Evolutionary conservation across 1,140 invertebrate species (phyloP), one percentile per base, ranked within the genome.

Genomic region (Bombus affinis): DNA sequence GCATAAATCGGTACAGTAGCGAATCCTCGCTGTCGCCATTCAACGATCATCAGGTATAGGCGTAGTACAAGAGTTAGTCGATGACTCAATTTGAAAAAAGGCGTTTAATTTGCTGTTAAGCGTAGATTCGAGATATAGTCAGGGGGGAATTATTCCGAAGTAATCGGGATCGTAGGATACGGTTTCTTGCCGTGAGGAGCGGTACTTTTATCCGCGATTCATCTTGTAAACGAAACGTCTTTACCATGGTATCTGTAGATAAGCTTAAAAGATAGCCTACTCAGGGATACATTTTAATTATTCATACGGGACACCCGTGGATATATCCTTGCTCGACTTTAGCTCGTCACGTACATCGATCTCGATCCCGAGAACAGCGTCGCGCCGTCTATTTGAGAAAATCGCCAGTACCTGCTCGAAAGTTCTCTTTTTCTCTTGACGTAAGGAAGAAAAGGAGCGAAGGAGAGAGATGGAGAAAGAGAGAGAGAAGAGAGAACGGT

Each of bases 241-340:
- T 83, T 83, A 83, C 65, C 82, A 22, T 18, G 22, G n/a, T 53
- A 79, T 73, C 76, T 37, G 28, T 22, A 39, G 83, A 85, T 85
- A 80, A 80, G 77, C 42, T 72, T 85, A 80, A 73, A 79, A 72
- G 83, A 85, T 80, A 80, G 76, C 77, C 76, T 73, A 62, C 83
- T 44, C 66, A 57, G 18, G 83, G 81, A 78, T 73, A 62, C 83
- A 35, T 85, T 85, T 85, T 85, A 85, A 85, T 85, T 85, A 85
- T 85, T 85, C 83, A 85, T 85, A 80, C 77, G 53, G 68, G 77
- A 80, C 83, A 85, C 66, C 68, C 83, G 77, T 85, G 83, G 77
- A 80, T 80, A 65, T 80, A 80, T 84, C 53, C 83, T 72, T 85
- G 83, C 83, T 72, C 83, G 83, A 85, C 39, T 85, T 85, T 85